Base-by-base conservation (phyloP, 2,888 invertebrate genomes). In the Cantharis lateralis region DNA sequence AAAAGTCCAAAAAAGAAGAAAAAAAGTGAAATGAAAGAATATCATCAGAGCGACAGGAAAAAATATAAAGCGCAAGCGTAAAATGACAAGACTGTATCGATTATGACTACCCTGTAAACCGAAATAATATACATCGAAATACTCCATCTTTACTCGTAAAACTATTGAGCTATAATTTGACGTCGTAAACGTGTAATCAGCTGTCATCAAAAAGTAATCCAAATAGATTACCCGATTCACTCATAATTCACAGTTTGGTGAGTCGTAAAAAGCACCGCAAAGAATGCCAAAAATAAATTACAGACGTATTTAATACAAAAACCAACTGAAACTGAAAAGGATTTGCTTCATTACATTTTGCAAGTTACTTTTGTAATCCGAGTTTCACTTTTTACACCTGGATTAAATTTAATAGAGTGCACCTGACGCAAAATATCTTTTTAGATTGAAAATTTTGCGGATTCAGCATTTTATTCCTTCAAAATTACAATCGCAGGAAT, bases 1-100 rank as follows among this genome's bases (percentile, higher is more conserved):
- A 81, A 81, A 82, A 82, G 80, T 80, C 81, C 82, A 82, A 82
- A 83, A 82, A 81, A 80, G 80, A 79, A 81, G 78, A 76, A 79
- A 81, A 79, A 78, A 78, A 77, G 66, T 74, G 61, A 78, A 77
- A 70, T 73, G 68, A 61, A 75, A 72, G 72, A 71, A 75, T 74
- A 68, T 74, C 26, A 62, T 32, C 15, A 16, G 15, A 32, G 71
- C 24, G 70, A 66, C 70, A n/a, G n/a, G 72, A 69, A 62, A 70
- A 70, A 28, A n/a, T n/a, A 61, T 15, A 13, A 70, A 68, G 68
- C 72, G 78, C 72, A 71, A 63, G 78, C 78, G 78, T 75, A 72
- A 64, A 18, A 16, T n/a, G 32, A 64, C 15, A 18, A 68, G 63
- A 28, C 32, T 73, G 71, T 78, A 78, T 78, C 78, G 78, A 78